These are phyloP conservation scores for Nomada fucata DNA, from an alignment of 2,888 invertebrate genomes.

Conservation along the genomic window DNA sequence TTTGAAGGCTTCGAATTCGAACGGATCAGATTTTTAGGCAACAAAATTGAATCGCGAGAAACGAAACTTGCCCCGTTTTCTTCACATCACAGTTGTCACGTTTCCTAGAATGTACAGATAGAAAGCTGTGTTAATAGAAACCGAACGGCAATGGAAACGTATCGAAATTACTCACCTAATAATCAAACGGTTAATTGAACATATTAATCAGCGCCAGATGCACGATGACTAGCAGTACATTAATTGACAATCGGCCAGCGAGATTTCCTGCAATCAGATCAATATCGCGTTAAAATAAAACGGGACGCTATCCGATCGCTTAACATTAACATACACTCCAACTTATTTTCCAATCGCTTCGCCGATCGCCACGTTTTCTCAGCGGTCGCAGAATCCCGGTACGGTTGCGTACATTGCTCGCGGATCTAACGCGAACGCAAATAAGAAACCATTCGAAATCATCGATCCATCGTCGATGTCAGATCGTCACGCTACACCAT, in stretches of 20 bases:
- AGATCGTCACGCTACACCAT: not conserved
- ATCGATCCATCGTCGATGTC: not conserved
- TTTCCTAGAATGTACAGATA: not conserved
- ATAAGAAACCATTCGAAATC: not conserved
- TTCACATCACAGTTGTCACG: not conserved
- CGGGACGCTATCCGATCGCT: too few relatives aligned
- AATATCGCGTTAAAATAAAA: not conserved
- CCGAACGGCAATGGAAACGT: too few relatives aligned
- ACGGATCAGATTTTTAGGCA: too few relatives aligned
- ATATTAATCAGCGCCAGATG: conserved; percentile 39
- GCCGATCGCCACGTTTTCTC: not conserved
- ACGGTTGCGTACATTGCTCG: conserved; percentile 2
- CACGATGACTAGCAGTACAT: conserved; percentile 37
- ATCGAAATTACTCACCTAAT: conserved; percentile 38
- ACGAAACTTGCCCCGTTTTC: too few relatives aligned
- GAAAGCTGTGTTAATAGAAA: not conserved
- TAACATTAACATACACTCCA: conserved; percentile 1
- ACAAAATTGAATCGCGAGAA: too few relatives aligned
- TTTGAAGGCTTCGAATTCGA: too few relatives aligned
- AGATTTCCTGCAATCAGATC: conserved; percentile 55
- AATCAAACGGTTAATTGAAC: conserved; percentile 39
- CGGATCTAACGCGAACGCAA: not conserved
- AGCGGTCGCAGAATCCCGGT: not conserved
- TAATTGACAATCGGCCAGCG: conserved; percentile 41
- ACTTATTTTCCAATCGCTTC: not conserved